These are phyloP conservation scores for Terrapene triunguis DNA, from an alignment of 2,113 vertebrate species.

Conservation along the genomic window DNA sequence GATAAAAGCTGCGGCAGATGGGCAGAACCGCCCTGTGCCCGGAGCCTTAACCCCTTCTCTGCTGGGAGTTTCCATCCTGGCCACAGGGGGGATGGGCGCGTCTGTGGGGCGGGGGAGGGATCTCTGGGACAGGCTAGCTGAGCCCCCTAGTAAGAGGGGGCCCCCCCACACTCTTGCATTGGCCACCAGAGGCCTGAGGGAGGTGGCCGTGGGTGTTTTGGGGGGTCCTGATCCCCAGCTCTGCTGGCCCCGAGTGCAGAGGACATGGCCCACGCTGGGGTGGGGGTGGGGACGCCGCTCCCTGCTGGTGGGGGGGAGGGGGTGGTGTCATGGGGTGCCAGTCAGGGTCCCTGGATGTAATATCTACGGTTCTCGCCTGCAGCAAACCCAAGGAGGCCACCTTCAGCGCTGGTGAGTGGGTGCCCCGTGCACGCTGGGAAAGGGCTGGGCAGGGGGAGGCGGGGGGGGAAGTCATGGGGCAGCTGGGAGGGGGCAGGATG, in stretches of 20 bases:
- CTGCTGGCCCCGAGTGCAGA: neutral
- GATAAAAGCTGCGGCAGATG: neutral
- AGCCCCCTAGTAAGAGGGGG: neutral
- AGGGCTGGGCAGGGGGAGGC: neutral
- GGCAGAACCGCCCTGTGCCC: neutral
- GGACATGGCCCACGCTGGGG: neutral
- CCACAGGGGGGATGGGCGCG: neutral
- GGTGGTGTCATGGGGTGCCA: neutral
- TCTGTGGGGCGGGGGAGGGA: neutral
- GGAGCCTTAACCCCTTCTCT: neutral
- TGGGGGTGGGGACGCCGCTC: neutral
- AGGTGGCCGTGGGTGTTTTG: neutral
- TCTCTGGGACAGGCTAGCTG: neutral
- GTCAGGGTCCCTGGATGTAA: neutral
- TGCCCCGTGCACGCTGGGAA: neutral
- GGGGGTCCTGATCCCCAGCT: too few species aligned
- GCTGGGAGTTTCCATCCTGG: neutral
- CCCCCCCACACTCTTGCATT: neutral
- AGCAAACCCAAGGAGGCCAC: conserved; percentile 92
- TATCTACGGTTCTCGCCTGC: conserved; percentile 41
- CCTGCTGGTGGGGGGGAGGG: neutral
- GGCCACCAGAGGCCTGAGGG: neutral
- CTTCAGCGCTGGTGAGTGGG: conserved; percentile 85
- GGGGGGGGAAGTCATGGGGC: neutral
- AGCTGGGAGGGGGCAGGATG: neutral